phyloP scores from a whole-genome alignment of 2,113 vertebrate species.

The Calyptomena viridis region DNA sequence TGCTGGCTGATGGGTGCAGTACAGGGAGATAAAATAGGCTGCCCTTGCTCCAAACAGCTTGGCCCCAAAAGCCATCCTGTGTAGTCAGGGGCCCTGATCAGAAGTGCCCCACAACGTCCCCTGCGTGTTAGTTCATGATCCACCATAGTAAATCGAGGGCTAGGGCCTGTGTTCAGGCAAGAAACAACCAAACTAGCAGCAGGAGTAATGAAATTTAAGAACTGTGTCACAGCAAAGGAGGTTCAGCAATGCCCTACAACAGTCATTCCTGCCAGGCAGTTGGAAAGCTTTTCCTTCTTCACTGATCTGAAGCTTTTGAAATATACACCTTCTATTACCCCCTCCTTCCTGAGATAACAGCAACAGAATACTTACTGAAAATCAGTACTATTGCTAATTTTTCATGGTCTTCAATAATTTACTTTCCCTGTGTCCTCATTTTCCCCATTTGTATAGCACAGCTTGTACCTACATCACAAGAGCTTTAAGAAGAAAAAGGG shows the following conservation, averaged over 20 bases:
- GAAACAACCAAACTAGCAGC: not conserved
- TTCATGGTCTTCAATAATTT: not conserved
- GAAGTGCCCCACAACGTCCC: not conserved
- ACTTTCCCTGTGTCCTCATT: not conserved
- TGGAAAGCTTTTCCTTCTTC: not conserved
- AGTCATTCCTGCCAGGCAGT: not conserved
- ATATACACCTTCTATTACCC: not conserved
- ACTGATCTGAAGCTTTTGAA: conserved; percentile 2
- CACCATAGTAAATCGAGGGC: not conserved
- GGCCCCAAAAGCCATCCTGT: not conserved
- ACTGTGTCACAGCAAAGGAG: not conserved
- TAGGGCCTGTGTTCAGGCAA: not conserved
- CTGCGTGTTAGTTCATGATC: not conserved
- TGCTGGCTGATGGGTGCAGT: not conserved
- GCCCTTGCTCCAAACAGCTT: not conserved
- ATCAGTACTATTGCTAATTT: conserved; percentile 18
- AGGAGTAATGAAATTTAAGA: not conserved
- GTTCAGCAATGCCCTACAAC: fast-evolving
- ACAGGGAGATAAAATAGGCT: not conserved
- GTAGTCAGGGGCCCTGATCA: not conserved
- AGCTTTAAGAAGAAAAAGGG: conserved; percentile 14
- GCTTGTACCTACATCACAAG: not conserved
- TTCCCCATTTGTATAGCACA: not conserved
- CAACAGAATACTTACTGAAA: not conserved
- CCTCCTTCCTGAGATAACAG: not conserved